Conservation (phyloP, 2,797 vertebrate species). For the Coccyzus lansbergi region DNA sequence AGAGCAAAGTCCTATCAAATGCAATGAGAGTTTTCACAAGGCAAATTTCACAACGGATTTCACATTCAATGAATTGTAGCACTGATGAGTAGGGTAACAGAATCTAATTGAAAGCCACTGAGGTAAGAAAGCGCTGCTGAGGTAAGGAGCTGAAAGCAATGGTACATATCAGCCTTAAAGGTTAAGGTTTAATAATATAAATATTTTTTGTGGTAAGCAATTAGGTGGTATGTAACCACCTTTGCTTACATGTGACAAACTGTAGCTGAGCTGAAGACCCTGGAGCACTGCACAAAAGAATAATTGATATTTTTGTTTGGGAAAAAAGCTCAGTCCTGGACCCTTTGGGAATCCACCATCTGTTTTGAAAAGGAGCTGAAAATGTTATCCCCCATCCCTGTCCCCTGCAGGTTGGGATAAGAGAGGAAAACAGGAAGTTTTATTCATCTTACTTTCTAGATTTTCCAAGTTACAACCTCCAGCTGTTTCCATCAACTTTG, state of each 20-base stretch:
- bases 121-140: neutral
- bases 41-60: neutral
- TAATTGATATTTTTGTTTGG: slow-evolving; percentile 29
- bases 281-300: neutral
- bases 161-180: neutral
- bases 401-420: slow-evolving; percentile 34
- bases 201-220: neutral
- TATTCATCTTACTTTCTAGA: slow-evolving; percentile 66
- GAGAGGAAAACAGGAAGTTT: slow-evolving; percentile 75
- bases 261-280: slow-evolving; percentile 10
- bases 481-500: slow-evolving; percentile 72
- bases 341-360: slow-evolving; percentile 45
- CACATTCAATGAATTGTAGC: neutral
- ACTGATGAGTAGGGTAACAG: neutral
- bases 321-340: neutral
- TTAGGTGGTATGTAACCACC: neutral
- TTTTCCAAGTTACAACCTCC: slow-evolving; percentile 70
- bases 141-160: neutral
- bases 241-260: neutral
- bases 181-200: neutral
- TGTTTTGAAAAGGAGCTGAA: slow-evolving; percentile 55
- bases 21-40: neutral
- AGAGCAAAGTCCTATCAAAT: neutral
- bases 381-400: neutral
- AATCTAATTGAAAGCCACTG: neutral